These are phyloP conservation scores for Okamejei kenojei DNA, from an alignment of 2,797 vertebrate species.

Conservation along the genomic window DNA sequence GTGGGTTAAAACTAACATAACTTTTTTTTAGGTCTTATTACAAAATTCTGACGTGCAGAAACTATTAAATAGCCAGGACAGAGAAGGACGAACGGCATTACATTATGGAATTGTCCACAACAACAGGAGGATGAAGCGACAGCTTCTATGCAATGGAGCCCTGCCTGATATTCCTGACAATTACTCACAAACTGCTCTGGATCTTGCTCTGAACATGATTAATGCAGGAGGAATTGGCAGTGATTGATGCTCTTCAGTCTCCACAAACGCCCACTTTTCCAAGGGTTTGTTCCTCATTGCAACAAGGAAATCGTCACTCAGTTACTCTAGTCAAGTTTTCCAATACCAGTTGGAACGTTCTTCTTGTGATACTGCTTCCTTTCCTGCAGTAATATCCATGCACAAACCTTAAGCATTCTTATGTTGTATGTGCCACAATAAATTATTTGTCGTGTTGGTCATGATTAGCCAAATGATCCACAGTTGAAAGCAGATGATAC, in stretches of 20 bases:
- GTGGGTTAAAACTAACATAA: background rate
- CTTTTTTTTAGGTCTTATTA: slow-evolving; percentile 38
- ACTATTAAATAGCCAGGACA: slow-evolving; percentile 39
- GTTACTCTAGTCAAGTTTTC: background rate
- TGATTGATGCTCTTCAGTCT: background rate
- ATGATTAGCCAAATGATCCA: background rate
- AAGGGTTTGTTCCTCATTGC: background rate
- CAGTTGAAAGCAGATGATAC: background rate
- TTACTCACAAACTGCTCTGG: background rate
- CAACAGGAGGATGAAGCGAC: slow-evolving; percentile 37
- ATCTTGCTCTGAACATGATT: background rate
- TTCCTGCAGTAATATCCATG: background rate
- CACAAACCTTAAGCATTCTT: background rate
- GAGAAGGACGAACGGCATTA: slow-evolving; percentile 39
- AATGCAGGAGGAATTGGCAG: background rate
- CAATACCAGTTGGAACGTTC: background rate
- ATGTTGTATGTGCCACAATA: background rate
- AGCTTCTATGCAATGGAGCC: slow-evolving; percentile 39
- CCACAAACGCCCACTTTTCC: background rate
- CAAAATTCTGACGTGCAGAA: slow-evolving; percentile 38
- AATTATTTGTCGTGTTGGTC: background rate
- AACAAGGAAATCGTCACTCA: background rate
- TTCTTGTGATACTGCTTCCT: background rate
- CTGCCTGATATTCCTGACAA: slow-evolving; percentile 15
- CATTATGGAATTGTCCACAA: slow-evolving; percentile 38